phyloP scores from a whole-genome alignment of 2,888 invertebrate genomes.

The Acanthosepion lycidas region DNA sequence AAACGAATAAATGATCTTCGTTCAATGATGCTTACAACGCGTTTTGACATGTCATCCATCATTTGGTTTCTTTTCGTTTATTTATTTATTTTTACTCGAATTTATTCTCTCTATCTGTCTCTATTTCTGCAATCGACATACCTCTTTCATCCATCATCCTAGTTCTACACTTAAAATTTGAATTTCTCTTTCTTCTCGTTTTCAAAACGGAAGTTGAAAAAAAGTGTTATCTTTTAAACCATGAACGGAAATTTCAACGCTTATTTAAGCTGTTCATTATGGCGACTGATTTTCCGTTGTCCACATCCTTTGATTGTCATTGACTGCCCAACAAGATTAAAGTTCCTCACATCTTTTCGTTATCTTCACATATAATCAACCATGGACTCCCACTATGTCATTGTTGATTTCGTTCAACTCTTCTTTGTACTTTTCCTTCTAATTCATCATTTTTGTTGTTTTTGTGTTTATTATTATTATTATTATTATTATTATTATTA shows the following conservation, averaged over 20 bases:
- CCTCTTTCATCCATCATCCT: not conserved
- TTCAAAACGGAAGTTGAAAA: not conserved
- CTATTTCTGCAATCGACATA: not conserved
- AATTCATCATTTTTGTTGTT: not conserved
- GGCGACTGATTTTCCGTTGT: conserved; percentile 5
- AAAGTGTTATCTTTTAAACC: not conserved
- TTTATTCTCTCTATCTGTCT: not conserved
- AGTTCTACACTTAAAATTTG: not conserved
- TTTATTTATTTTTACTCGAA: not conserved
- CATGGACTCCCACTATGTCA: not conserved
- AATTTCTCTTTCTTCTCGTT: not conserved
- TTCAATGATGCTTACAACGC: conserved; percentile 7
- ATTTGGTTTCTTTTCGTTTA: not conserved
- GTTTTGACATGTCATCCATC: conserved; percentile 11
- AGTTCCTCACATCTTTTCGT: not conserved
- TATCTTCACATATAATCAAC: not conserved
- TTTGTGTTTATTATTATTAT: not conserved
- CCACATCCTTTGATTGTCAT: conserved; percentile 5
- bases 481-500: no score
- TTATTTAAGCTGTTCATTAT: conserved; percentile 8
- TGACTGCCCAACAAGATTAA: not conserved
- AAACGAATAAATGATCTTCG: not conserved
- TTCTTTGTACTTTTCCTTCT: not conserved
- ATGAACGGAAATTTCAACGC: not conserved
- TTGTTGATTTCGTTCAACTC: not conserved